A percentile compares a stretch with the other conserved stretches of the same genome.
Conservation (phyloP, 2,888 invertebrate genomes). For the Spodoptera exigua region DNA sequence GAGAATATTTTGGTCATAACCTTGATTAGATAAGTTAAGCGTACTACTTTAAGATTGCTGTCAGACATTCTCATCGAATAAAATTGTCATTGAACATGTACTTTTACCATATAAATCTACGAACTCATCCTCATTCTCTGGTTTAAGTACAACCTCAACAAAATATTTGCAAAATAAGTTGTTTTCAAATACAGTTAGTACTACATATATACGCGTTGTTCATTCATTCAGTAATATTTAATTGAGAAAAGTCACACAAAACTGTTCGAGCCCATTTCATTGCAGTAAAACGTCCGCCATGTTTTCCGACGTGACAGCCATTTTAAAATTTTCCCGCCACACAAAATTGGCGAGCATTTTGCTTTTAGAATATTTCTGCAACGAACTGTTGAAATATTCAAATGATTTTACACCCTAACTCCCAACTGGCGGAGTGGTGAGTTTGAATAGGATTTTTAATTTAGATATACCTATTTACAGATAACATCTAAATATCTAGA, state of each 20-base stretch:
- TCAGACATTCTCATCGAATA: too few relatives aligned
- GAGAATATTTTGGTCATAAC: too few relatives aligned
- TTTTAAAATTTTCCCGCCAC: conserved; percentile 34
- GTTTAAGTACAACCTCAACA: too few relatives aligned
- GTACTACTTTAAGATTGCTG: too few relatives aligned
- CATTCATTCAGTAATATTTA: conserved; percentile 21
- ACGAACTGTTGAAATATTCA: conserved; percentile 46
- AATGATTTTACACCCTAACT: conserved; percentile 30
- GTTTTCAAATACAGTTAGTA: too few relatives aligned
- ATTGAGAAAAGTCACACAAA: conserved; percentile 37
- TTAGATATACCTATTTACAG: not conserved
- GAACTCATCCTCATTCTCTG: too few relatives aligned
- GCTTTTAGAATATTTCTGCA: conserved; percentile 43
- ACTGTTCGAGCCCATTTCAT: conserved; percentile 27
- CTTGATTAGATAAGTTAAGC: too few relatives aligned
- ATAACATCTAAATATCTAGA: not conserved
- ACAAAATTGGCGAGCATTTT: conserved; percentile 44
- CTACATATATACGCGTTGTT: too few relatives aligned
- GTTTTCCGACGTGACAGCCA: conserved; percentile 50
- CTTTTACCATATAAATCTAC: too few relatives aligned
- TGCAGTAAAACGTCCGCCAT: conserved; percentile 45
- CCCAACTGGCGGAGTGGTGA: conserved; percentile 11
- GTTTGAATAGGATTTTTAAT: conserved; percentile 17
- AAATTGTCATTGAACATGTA: too few relatives aligned
- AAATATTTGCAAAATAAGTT: too few relatives aligned